Evolutionary conservation across 2,113 vertebrate species (phyloP).

Genomic region (Toxotes chatareus): DNA sequence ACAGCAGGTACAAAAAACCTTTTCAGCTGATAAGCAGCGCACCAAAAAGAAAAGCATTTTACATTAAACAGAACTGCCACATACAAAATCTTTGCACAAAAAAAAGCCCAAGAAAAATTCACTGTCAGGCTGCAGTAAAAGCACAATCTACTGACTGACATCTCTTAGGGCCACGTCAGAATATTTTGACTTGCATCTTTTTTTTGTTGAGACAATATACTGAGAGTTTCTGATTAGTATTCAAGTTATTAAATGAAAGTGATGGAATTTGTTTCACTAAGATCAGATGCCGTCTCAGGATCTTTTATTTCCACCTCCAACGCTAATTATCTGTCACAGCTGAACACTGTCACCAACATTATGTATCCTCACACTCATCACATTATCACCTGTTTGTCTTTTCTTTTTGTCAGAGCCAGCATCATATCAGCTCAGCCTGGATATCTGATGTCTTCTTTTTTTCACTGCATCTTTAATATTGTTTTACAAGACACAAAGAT

Average conservation of each 20-base stretch:
- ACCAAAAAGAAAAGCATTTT: conserved; percentile 1
- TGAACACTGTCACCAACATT: conserved; percentile 18
- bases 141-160: neutral
- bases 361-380: conserved; percentile 20
- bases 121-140: neutral
- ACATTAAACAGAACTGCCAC: neutral
- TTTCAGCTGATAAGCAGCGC: neutral
- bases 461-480: conserved; percentile 33
- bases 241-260: neutral
- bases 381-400: neutral
- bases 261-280: conserved; percentile 4
- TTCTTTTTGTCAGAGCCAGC: conserved; percentile 6
- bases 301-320: neutral
- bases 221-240: conserved; percentile 17
- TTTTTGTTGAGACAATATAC: neutral
- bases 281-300: neutral
- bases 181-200: neutral
- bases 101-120: neutral
- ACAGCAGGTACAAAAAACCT: neutral
- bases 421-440: neutral
- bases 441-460: neutral
- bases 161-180: neutral
- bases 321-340: conserved; percentile 2
- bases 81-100: neutral
- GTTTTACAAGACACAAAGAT: conserved; percentile 10